A percentile compares a stretch with the other conserved stretches of the same genome.
Evolutionary conservation across 2,888 invertebrate genomes (phyloP).

Genomic region (Cephalotes varians): DNA sequence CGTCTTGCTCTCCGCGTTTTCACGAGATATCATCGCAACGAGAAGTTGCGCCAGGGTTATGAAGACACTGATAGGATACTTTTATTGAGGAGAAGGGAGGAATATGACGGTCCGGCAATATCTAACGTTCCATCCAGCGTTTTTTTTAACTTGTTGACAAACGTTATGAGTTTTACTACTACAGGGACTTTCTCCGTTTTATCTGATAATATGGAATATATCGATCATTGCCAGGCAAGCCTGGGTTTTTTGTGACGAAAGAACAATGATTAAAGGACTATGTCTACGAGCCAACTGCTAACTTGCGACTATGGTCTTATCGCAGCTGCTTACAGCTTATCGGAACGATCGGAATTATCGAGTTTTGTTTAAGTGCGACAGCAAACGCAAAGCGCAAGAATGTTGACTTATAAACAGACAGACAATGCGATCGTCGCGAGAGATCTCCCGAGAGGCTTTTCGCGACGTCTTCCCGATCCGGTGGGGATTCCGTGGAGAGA

Average conservation of each 20-base stretch:
- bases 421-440: background rate
- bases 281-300: slow-evolving; percentile 26
- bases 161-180: slow-evolving; percentile 14
- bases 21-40: slow-evolving; percentile 17
- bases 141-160: slow-evolving; percentile 32
- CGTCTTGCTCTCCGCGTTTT: background rate
- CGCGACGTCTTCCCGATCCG: background rate
- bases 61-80: slow-evolving; percentile 26
- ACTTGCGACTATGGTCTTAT: slow-evolving; percentile 2
- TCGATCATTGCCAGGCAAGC: background rate
- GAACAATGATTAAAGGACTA: slow-evolving; percentile 28
- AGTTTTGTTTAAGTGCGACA: background rate
- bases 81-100: background rate
- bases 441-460: background rate
- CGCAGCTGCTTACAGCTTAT: background rate
- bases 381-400: background rate
- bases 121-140: background rate
- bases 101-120: slow-evolving; percentile 32
- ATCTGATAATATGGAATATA: slow-evolving; percentile 28
- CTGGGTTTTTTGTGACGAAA: slow-evolving; percentile 8
- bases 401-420: background rate
- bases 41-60: slow-evolving; percentile 9
- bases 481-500: background rate
- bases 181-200: slow-evolving; percentile 6
- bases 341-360: background rate